Percentiles rank a stretch among this genome's conserved stretches.
phyloP scores from a whole-genome alignment of 92 coral and sea anemone genomes.

The Umimayanthus chanpuru region DNA sequence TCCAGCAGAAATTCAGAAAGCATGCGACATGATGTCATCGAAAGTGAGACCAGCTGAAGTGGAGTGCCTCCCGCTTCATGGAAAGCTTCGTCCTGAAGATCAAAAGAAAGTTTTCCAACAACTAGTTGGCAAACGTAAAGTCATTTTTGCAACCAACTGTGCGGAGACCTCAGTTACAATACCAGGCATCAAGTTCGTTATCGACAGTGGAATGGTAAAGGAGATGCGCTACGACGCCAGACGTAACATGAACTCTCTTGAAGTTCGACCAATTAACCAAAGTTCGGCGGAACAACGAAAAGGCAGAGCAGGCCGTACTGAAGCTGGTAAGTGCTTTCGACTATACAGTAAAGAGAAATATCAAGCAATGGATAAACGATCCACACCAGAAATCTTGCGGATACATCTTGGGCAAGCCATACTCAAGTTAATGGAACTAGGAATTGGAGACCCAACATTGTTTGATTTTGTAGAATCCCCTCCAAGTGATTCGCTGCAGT shows the following conservation, averaged over 20 bases:
- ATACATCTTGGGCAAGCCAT: constrained; percentile 93
- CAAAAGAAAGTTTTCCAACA: constrained; percentile 75
- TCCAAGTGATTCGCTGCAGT: constrained; percentile 66
- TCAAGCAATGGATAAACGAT: constrained; percentile 67
- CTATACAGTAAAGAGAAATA: constrained; percentile 80
- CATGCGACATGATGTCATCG: constrained; percentile 62
- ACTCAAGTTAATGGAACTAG: constrained; percentile 88
- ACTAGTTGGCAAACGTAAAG: constrained; percentile 76
- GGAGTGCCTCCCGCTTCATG: constrained; percentile 89
- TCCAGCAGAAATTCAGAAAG: constrained; percentile 90
- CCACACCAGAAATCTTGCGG: constrained; percentile 88
- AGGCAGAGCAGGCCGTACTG: constrained; percentile 95
- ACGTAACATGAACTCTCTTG: constrained; percentile 84
- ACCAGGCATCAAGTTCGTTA: constrained; percentile 87
- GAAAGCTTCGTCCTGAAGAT: constrained; percentile 90
- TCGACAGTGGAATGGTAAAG: constrained; percentile 95
- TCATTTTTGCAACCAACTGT: constrained; percentile 93
- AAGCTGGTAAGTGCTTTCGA: constrained; percentile 93
- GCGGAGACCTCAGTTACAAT: constrained; percentile 97
- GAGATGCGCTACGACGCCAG: constrained; percentile 88
- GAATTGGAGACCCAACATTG: constrained; percentile 68
- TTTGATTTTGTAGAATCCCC: constrained; percentile 96
- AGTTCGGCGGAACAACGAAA: constrained; percentile 95
- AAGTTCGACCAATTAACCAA: constrained; percentile 77
- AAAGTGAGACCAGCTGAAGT: constrained; percentile 39